Conservation (phyloP, 2,888 invertebrate genomes). For the Noctua pronuba region DNA sequence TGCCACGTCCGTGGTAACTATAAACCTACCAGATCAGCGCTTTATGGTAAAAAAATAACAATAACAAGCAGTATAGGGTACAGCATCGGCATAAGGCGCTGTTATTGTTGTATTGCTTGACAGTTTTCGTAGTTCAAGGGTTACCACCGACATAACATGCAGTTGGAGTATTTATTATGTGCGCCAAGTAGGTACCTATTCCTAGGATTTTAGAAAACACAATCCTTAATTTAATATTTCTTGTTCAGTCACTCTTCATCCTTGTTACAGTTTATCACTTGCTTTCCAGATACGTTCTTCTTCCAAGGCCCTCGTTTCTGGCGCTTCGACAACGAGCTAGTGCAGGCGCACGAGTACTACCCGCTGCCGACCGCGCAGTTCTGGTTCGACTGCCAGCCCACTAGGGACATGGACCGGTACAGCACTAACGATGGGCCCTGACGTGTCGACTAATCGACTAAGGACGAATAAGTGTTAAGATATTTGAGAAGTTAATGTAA, state of each 20-base stretch:
- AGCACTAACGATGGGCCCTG: slow-evolving; percentile 82
- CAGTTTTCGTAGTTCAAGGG: not conserved
- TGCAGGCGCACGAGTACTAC: slow-evolving; percentile 91
- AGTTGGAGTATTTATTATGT: no score
- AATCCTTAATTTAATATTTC: not conserved
- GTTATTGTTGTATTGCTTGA: no score
- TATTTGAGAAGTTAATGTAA: no score
- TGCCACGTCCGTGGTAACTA: not conserved
- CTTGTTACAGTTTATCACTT: not conserved
- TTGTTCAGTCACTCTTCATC: not conserved
- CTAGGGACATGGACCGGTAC: slow-evolving; percentile 83
- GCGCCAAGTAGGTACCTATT: no score
- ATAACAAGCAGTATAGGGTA: not conserved
- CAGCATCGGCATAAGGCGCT: no score
- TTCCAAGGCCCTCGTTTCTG: slow-evolving; percentile 94
- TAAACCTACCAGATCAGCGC: not conserved
- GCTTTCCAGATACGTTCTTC: slow-evolving; percentile 93
- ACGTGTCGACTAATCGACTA: slow-evolving; percentile 24
- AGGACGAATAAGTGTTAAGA: not conserved
- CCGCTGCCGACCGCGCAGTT: slow-evolving; percentile 92
- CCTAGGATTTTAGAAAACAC: not conserved
- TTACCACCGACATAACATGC: not conserved
- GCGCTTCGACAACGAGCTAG: slow-evolving; percentile 92
- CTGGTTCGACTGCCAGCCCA: slow-evolving; percentile 92
- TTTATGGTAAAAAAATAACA: not conserved